Base-by-base conservation (phyloP, 2,797 vertebrate species). In the Aplochiton taeniatus region DNA sequence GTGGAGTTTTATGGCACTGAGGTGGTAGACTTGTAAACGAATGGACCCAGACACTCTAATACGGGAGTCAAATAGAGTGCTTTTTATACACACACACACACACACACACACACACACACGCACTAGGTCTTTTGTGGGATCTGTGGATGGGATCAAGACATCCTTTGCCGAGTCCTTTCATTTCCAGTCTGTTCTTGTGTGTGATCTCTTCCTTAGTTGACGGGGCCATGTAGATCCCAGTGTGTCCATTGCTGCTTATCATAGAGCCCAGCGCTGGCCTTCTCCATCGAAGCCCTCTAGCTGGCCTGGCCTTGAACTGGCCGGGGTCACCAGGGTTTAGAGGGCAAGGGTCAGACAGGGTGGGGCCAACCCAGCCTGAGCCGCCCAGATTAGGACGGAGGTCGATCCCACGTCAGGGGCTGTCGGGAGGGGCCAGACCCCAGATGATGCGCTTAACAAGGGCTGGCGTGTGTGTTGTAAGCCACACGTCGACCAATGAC, bases 1-100 rank as follows among this genome's bases (percentile, higher is more conserved):
- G 70, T 86, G 70, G 80, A 78, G 81, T 86, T 85, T 87, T 83
- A 86, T 81, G 68, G 80, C 75, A 82, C 62, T 80, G 78, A 82
- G 85, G 76, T 77, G 77, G 76, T 76, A 76, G 70, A 82, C 77
- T 80, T 81, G 76, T 79, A 77, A 70, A 78, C 75, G 66, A 77
- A 69, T 60, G 67, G 66, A 67, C 68, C 69, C 55, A 46, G 4
- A 6, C 62, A 66, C 68, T 68, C 57, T 51, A 79, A 70, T 70
- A 64, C 47, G 69, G n/a, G 63, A 74, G 59, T 66, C 77, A 74
- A 71, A 81, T 78, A 75, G 67, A 68, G 60, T 65, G 31, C 31
- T 31, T 31, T 31, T 31, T 31, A 62, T 14, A 11, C 60, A 50
- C 12, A 42, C 19, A 50, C 14, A 52, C 5, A 60, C 18, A 48